Percentiles rank a stretch among this genome's conserved stretches.
Conservation (phyloP, 1,140 invertebrate genomes). For the silkworm (Bombyx mori) region DNA sequence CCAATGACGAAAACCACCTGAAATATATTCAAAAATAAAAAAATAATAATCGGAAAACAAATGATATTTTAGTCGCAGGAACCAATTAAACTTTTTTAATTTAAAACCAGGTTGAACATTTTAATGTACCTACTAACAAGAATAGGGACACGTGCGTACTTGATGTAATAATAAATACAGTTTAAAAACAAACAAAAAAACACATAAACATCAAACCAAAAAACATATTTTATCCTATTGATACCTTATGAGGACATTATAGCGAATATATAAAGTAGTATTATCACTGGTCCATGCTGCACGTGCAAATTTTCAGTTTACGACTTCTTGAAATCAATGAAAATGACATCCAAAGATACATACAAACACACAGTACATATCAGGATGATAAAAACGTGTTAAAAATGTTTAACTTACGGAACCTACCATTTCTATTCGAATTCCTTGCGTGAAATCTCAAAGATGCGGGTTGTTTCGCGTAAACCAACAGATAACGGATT, state of each 20-base stretch:
- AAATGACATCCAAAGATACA: too few species aligned
- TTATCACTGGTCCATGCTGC: neutral
- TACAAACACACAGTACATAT: neutral
- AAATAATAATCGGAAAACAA: neutral
- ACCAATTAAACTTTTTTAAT: too few species aligned
- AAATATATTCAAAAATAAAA: neutral
- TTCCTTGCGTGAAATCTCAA: constrained; percentile 42
- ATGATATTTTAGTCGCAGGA: too few species aligned
- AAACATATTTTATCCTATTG: too few species aligned
- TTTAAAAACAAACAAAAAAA: too few species aligned
- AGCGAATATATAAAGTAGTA: too few species aligned
- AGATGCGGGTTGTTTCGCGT: constrained; percentile 70
- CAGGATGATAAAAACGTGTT: neutral
- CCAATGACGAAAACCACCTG: constrained; percentile 53
- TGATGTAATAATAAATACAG: too few species aligned
- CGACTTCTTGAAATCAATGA: too few species aligned
- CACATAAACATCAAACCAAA: too few species aligned
- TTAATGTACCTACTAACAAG: neutral
- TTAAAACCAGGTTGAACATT: too few species aligned
- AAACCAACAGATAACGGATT: constrained; percentile 84
- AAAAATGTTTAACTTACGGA: neutral
- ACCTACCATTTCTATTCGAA: constrained; percentile 41
- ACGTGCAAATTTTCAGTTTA: neutral
- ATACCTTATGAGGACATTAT: too few species aligned
- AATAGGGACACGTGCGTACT: too few species aligned